A percentile compares a stretch with the other conserved stretches of the same genome.
Evolutionary conservation across 2,888 invertebrate species (phyloP).

Genomic region (Euproctis similis): DNA sequence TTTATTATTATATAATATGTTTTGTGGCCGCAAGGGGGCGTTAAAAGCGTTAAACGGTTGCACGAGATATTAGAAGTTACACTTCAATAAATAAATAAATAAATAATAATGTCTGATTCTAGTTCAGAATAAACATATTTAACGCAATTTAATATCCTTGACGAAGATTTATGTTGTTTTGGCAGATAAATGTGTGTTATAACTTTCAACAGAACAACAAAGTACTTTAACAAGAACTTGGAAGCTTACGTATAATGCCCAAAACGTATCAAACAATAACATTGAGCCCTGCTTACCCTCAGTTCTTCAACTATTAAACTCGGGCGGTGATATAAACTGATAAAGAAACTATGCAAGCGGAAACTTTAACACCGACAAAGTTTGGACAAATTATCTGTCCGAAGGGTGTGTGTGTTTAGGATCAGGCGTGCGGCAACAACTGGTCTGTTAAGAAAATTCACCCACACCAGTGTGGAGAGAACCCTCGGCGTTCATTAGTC

Average conservation of each 20-base stretch:
- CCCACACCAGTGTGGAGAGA: constrained; percentile 22
- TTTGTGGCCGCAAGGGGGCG: too few species aligned
- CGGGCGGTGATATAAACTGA: constrained; percentile 31
- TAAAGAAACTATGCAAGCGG: constrained; percentile 40
- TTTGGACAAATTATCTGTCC: constrained; percentile 47
- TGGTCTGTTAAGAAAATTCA: constrained; percentile 38
- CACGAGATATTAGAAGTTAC: too few species aligned
- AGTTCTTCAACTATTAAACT: constrained; percentile 25
- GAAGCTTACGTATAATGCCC: constrained; percentile 6
- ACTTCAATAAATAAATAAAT: too few species aligned
- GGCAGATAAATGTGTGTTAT: background rate
- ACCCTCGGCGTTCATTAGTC: constrained; percentile 28
- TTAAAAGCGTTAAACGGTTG: too few species aligned
- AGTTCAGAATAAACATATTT: too few species aligned
- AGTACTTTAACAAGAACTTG: constrained; percentile 4
- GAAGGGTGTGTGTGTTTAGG: constrained; percentile 52
- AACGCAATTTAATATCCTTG: too few species aligned
- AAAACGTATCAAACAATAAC: constrained; percentile 17
- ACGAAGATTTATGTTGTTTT: constrained; percentile 7
- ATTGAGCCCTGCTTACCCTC: constrained; percentile 10
- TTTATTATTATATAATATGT: too few species aligned
- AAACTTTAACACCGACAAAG: constrained; percentile 34
- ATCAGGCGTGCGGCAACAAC: constrained; percentile 32
- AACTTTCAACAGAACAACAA: background rate
- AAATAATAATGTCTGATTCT: too few species aligned